A percentile compares a stretch with the other conserved stretches of the same genome.
These are phyloP conservation scores for Gnatocerus cornutus DNA, from an alignment of 2,888 invertebrate genomes.

Conservation along the genomic window DNA sequence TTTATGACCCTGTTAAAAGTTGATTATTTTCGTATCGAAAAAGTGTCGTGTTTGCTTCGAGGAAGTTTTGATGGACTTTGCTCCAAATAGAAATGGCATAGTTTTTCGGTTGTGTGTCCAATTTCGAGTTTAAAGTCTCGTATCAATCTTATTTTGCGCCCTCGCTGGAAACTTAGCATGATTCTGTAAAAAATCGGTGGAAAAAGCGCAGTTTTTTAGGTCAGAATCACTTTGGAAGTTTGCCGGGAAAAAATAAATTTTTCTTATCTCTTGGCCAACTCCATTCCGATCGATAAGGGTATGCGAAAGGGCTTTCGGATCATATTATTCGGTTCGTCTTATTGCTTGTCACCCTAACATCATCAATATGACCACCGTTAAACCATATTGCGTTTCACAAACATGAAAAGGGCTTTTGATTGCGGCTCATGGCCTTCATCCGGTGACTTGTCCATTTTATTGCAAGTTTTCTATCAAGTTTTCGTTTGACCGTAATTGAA, in stretches of 20 bases:
- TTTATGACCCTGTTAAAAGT: background rate
- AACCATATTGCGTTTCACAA: slow-evolving; percentile 64
- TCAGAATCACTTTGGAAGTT: slow-evolving; percentile 55
- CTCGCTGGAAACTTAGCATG: background rate
- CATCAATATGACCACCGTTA: slow-evolving; percentile 65
- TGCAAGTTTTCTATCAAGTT: slow-evolving; percentile 35
- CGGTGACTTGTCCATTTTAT: slow-evolving; percentile 40
- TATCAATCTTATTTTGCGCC: slow-evolving; percentile 43
- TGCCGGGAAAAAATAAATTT: slow-evolving; percentile 52
- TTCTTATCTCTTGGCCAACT: slow-evolving; percentile 49
- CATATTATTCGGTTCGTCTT: slow-evolving; percentile 62
- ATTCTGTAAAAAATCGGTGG: slow-evolving; percentile 24
- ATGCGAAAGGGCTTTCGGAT: slow-evolving; percentile 58
- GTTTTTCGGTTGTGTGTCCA: slow-evolving; percentile 26
- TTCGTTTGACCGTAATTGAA: slow-evolving; percentile 27
- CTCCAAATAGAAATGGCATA: slow-evolving; percentile 26
- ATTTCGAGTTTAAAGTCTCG: slow-evolving; percentile 43
- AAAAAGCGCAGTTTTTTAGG: slow-evolving; percentile 29
- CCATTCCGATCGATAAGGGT: slow-evolving; percentile 56
- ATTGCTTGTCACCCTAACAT: slow-evolving; percentile 63
- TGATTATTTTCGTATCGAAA: slow-evolving; percentile 3
- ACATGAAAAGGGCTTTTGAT: slow-evolving; percentile 61
- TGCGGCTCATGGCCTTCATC: slow-evolving; percentile 53
- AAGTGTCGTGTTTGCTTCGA: background rate
- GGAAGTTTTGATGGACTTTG: slow-evolving; percentile 30